Evolutionary conservation across 2,797 vertebrate genomes (phyloP).

Genomic region (Enteromius mattozi): DNA sequence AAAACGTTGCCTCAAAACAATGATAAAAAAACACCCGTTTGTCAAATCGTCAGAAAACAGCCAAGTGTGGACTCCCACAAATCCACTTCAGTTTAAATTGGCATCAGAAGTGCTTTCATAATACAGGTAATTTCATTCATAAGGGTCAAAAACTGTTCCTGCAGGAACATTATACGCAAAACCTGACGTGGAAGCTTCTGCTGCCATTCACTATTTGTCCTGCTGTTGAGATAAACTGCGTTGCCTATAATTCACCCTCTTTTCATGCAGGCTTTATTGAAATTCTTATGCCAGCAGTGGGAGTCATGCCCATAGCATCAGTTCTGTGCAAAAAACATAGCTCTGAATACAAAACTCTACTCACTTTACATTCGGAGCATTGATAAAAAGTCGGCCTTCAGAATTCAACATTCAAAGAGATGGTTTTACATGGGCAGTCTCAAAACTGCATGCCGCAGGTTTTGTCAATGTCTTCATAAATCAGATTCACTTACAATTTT

Average conservation of each 20-base stretch:
- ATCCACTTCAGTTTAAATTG: slow-evolving; percentile 4
- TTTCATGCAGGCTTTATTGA: background rate
- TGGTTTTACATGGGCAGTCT: background rate
- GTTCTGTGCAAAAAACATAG: background rate
- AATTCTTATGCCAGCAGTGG: background rate
- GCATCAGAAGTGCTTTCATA: background rate
- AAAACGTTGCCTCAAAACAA: slow-evolving; percentile 26
- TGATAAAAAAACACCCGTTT: background rate
- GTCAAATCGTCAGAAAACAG: background rate
- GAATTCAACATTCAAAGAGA: background rate
- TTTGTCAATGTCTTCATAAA: background rate
- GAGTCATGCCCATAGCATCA: background rate
- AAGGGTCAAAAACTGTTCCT: background rate
- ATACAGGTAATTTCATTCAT: slow-evolving; percentile 17
- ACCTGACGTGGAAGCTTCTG: background rate
- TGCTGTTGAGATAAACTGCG: slow-evolving; percentile 17
- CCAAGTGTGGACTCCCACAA: background rate
- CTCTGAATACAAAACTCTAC: slow-evolving; percentile 5
- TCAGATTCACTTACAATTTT: background rate
- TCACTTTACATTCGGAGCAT: background rate
- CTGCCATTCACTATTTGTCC: background rate
- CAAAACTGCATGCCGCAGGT: background rate
- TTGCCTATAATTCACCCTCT: background rate
- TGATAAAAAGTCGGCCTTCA: background rate
- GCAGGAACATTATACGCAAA: background rate